Evolutionary conservation across 2,797 vertebrate genomes (phyloP), one percentile per base, ranked within the genome.

Genomic region (Karalla daura): DNA sequence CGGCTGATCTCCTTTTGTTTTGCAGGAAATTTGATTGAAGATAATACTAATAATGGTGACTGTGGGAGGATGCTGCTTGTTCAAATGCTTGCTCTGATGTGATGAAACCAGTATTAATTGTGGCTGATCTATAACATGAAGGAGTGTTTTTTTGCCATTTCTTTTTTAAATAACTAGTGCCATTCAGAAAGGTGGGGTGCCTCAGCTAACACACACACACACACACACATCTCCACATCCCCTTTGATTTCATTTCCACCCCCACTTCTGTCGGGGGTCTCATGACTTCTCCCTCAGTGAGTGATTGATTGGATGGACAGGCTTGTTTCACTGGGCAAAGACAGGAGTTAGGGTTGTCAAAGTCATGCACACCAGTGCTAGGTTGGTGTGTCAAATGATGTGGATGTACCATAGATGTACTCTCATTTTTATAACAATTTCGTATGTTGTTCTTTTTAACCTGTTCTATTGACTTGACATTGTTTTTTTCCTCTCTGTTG

Each of bases 251-350:
- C 2, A 44, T 51, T 59, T 74, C 58, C 39, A 44, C 81, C 87
- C 87, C 87, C 88, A 89, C 72, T 91, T 91, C 63, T 91, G 85
- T 90, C 81, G 84, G 90, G 85, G 85, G 80, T 14, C 46, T 35
- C 37, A n/a, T 51, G 6, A 52, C 9, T 21, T 14, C 21, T 70
- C 12, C 35, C 50, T 25, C 37, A 43, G 20, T n/a, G 37, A 18
- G n/a, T 8, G 3, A 43, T 24, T 21, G 33, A 11, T 13, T 40
- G 18, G 18, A n/a, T 20, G 5, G 11, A 5, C 12, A 2, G 33
- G 5, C 37, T 14, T 20, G n/a, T 65, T 69, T 55, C 7, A 41
- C 28, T 2, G 14, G 52, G 9, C 15, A n/a, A n/a, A n/a, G n/a
- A n/a, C n/a, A n/a, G 18, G 12, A 52, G 18, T 50, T 27, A 17